Conservation (phyloP, 35 echinoderm and acorn worm species). For the Heliocidaris tuberculata region DNA sequence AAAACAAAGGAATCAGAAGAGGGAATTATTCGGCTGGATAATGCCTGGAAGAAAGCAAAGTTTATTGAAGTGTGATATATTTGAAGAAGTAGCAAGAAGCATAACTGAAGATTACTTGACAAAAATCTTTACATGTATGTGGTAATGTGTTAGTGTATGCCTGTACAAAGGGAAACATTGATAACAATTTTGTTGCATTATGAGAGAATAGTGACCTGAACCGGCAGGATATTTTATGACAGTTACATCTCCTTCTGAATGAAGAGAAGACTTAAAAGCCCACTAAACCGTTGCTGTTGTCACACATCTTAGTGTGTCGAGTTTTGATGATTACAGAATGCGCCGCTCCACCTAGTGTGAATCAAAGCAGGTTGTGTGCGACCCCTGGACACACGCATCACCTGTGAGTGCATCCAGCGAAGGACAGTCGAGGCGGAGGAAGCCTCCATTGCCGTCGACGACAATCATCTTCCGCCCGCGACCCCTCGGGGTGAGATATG, state of each 20-base stretch:
- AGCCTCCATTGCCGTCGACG: not conserved
- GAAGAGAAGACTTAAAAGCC: not conserved
- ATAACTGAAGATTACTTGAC: no score
- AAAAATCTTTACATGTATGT: no score
- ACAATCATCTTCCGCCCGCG: not conserved
- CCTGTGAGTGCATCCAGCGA: not conserved
- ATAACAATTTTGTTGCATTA: not conserved
- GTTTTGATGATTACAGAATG: not conserved
- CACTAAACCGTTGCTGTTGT: not conserved
- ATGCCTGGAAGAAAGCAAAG: not conserved
- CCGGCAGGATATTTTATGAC: not conserved
- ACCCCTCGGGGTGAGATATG: not conserved
- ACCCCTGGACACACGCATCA: not conserved
- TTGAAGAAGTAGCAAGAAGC: not conserved
- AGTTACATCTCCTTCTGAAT: not conserved
- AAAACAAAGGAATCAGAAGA: not conserved
- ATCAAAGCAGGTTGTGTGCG: not conserved
- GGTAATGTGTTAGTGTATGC: not conserved
- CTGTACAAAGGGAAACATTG: not conserved
- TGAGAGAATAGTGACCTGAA: not conserved
- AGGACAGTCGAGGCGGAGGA: not conserved
- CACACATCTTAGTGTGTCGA: not conserved
- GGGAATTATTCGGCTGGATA: not conserved
- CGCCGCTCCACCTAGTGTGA: not conserved
- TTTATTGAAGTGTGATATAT: not conserved